Evolutionary conservation across 2,888 invertebrate genomes (phyloP).

Genomic region (Conops quadrifasciatus): DNA sequence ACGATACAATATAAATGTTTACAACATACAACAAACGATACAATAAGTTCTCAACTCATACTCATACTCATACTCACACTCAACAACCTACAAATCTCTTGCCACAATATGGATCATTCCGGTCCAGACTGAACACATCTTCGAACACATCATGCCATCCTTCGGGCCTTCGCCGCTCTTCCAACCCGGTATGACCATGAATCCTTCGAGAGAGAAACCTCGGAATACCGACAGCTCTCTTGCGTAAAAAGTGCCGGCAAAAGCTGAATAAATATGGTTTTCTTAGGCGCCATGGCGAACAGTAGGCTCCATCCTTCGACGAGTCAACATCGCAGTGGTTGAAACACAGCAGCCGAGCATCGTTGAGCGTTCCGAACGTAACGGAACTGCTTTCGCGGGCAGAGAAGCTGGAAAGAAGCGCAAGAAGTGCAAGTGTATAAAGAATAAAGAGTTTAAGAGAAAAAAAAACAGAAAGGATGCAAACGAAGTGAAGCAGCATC

Average conservation of each 20-base stretch:
- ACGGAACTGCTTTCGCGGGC: slow-evolving; percentile 1
- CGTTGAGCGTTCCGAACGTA: slow-evolving; percentile 7
- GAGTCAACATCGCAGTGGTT: slow-evolving; percentile 21
- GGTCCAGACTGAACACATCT: slow-evolving; percentile 15
- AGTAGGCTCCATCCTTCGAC: slow-evolving; percentile 29
- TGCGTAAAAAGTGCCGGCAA: slow-evolving; percentile 20
- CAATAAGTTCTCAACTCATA: too few species aligned
- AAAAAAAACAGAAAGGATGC: not conserved
- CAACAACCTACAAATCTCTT: too few species aligned
- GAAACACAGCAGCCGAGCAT: slow-evolving; percentile 29
- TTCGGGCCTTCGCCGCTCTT: too few species aligned
- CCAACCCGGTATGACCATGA: not conserved
- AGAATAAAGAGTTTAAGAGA: slow-evolving; percentile 11
- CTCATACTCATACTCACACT: too few species aligned
- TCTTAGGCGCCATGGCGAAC: slow-evolving; percentile 11
- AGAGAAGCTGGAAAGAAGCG: not conserved
- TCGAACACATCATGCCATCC: not conserved
- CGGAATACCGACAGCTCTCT: not conserved
- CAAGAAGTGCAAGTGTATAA: not conserved
- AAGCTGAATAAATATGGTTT: slow-evolving; percentile 21
- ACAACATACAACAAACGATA: too few species aligned
- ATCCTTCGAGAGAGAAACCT: not conserved
- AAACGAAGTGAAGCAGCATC: not conserved
- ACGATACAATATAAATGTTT: too few species aligned
- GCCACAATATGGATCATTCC: not conserved